phyloP scores from a whole-genome alignment of 2,797 vertebrate species.

The Babyrousa celebensis region DNA sequence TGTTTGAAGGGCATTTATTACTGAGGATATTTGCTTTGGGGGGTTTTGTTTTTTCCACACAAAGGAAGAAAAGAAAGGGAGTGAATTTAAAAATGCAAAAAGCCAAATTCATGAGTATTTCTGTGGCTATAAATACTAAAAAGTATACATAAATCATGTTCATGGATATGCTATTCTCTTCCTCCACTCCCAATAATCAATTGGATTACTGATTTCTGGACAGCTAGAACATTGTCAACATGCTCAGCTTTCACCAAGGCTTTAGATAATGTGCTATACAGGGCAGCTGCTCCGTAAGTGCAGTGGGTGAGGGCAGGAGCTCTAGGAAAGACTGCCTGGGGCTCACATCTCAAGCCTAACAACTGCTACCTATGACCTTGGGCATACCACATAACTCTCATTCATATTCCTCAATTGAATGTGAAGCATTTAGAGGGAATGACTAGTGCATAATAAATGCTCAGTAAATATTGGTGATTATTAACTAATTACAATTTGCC shows the following conservation, averaged over 20 bases:
- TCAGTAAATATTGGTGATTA: neutral
- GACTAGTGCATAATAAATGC: neutral
- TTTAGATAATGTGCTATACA: neutral
- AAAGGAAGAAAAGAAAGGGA: neutral
- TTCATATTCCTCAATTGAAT: neutral
- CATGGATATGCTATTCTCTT: neutral
- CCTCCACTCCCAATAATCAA: neutral
- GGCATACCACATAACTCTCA: neutral
- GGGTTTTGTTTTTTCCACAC: neutral
- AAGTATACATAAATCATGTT: neutral
- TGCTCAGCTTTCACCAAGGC: neutral
- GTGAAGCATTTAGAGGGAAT: neutral
- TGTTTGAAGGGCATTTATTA: neutral
- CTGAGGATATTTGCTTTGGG: neutral
- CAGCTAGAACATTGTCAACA: neutral
- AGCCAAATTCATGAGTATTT: slow-evolving; percentile 6
- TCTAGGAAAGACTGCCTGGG: neutral
- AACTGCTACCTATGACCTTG: neutral
- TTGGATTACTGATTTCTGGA: neutral
- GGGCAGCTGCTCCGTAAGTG: neutral
- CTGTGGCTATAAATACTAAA: neutral
- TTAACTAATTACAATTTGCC: neutral
- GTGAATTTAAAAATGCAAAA: neutral
- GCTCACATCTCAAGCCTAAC: neutral
- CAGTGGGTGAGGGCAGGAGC: neutral